A percentile compares a stretch with the other conserved stretches of the same genome.
Evolutionary conservation across 30 jellyfish, hydroid and myxozoan genomes (phyloP).

Genomic region (Aurelia sp.): DNA sequence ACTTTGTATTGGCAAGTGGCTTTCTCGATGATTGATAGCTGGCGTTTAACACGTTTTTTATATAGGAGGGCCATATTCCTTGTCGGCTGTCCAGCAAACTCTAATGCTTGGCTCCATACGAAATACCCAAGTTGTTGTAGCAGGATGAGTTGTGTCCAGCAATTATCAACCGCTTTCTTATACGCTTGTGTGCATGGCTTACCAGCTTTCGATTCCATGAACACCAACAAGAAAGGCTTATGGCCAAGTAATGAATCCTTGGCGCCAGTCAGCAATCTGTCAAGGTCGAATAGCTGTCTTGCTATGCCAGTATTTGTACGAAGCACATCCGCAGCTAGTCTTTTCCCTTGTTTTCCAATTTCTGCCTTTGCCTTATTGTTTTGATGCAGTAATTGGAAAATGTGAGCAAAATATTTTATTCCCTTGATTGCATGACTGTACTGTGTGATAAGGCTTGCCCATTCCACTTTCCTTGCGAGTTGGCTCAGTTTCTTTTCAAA

Average conservation of each 20-base stretch:
- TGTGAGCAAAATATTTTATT: slow-evolving; percentile 1
- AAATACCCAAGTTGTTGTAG: no score
- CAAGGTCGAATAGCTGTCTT: slow-evolving; percentile 8
- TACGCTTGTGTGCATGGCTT: no score
- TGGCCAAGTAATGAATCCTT: slow-evolving; percentile 17
- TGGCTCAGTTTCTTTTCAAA: slow-evolving; percentile 9
- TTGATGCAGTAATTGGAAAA: slow-evolving; percentile 8
- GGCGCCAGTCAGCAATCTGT: slow-evolving; percentile 29
- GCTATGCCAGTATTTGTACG: neutral
- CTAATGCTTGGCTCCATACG: no score
- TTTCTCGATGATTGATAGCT: no score
- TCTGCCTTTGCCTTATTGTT: neutral
- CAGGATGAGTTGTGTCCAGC: no score
- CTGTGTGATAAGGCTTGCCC: slow-evolving; percentile 24
- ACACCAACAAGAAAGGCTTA: slow-evolving; percentile 27
- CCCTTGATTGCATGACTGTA: slow-evolving; percentile 9
- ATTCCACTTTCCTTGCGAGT: slow-evolving; percentile 1
- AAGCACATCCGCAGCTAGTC: slow-evolving; percentile 25
- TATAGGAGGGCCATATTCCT: no score
- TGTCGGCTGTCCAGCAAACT: no score
- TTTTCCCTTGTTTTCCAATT: slow-evolving; percentile 14
- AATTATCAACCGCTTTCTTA: no score
- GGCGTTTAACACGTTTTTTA: no score
- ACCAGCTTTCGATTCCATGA: slow-evolving; percentile 20
- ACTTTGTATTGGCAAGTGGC: slow-evolving; percentile 3